Base-by-base conservation (phyloP, 92 coral and sea anemone species). In the Plumapathes pennacea region DNA sequence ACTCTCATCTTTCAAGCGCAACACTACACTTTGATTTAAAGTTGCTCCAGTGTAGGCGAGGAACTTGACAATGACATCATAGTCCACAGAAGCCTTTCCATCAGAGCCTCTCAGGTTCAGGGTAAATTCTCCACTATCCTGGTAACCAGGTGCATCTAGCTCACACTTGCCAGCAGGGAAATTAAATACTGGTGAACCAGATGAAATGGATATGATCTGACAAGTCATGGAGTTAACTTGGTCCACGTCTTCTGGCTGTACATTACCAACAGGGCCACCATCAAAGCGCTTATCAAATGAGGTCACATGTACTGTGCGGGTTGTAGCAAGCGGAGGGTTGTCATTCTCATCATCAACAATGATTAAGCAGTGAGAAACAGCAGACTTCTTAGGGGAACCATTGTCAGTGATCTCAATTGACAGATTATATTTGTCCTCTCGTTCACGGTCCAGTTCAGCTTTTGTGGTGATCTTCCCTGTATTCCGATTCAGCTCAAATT, bases 161-260 rank as follows among this genome's bases (percentile, higher is more conserved):
- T 64, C 58, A 31, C 99, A 94, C 38, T 88, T 72, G 30, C 85
- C 70, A 14, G 79, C 78, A 4, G 62, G 70, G 64, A 94, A 94
- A 29, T 75, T 82, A 46, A 94, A 89, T 57, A 82, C 38, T 27
- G 56, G 33, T 6, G 44, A 48, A 26, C 84, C 71, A 23, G 83
- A 46, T 53, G 60, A 34, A 24, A 52, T 62, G 32, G 54, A 44
- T 12, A 71, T 28, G n/a, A 85, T 62, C 52, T 50, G 42, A 33
- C 99, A 94, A 1, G 83, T 77, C 78, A 89, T 76, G 34, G 17
- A 29, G 64, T 94, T 85, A 41, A 67, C 69, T 3, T 60, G 76
- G 67, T 94, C 99, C 54, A 76, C 76, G 76, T 94, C 99, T 10
- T 72, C 80, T 17, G 99, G 99, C 54, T 73, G 63, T 10, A 94